Evolutionary conservation across 2,888 invertebrate species (phyloP).

Genomic region (Noctua pronuba): DNA sequence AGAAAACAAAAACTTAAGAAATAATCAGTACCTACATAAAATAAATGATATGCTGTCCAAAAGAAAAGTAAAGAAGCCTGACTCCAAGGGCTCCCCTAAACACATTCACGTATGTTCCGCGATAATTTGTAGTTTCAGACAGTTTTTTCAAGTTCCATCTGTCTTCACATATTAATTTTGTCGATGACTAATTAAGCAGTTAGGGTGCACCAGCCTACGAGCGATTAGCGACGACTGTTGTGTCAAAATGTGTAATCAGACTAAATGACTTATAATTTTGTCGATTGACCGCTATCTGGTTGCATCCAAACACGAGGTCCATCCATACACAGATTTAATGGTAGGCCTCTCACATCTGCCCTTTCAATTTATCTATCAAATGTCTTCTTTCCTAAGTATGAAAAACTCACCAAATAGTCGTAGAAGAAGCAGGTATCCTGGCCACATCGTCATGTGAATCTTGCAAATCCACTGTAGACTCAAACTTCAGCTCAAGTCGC

Average conservation of each 20-base stretch:
- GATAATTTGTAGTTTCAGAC: background rate
- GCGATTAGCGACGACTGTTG: no score
- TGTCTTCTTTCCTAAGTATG: background rate
- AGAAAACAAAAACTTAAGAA: background rate
- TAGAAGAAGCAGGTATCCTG: conserved; percentile 80
- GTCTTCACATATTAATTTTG: background rate
- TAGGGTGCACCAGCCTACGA: background rate
- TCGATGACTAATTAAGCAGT: background rate
- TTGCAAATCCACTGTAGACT: conserved; percentile 80
- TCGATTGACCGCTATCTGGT: background rate
- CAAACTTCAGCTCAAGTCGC: conserved; percentile 84
- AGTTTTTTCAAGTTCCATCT: background rate
- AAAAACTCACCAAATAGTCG: conserved; percentile 81
- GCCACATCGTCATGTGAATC: conserved; percentile 80
- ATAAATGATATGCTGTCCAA: background rate
- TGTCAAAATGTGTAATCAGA: background rate
- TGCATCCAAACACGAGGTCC: background rate
- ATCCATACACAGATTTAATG: background rate
- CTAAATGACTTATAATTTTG: background rate
- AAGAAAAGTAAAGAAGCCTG: background rate
- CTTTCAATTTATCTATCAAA: background rate
- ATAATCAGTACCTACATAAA: background rate
- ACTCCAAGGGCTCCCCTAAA: background rate
- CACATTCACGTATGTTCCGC: no score
- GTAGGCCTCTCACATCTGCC: background rate